Evolutionary conservation across 2,888 invertebrate species (phyloP), one percentile per base, ranked within the genome.

Genomic region (Parnassius glacialis): DNA sequence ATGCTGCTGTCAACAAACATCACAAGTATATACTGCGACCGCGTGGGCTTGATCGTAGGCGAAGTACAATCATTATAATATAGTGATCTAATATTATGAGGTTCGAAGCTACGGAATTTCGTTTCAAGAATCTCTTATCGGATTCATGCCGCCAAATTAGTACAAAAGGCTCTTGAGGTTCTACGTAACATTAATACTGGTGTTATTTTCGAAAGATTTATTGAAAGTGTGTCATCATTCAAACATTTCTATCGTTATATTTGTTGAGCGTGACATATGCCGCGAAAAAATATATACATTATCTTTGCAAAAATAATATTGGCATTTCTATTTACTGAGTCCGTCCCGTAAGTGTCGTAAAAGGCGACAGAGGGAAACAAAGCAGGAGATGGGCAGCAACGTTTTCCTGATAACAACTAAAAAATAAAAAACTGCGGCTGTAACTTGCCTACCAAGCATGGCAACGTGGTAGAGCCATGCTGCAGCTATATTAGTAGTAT

Each of bases 1-100:
- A 56, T 52, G 56, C 56, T 52, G 56, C 56, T 44, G 61, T 61
- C 56, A 61, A 56, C 61, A 61, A 61, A 61, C 55, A 55, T n/a
- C 43, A 13, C 20, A 45, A 34, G 10, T 13, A 10, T 16, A 52
- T 60, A 57, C 52, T 10, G 10, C 44, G 51, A 41, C 44, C 56
- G 56, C 44, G 61, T 61, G 56, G 61, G 61, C 25, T 61, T 61
- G 41, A 34, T 56, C 43, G 61, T 61, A 56, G 61, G 61, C 61
- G 61, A 44, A 13, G 16, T 54, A 45, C 59, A 41, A 59, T 56
- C 44, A 9, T 52, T 56, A 53, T 52, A 34, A 3, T n/a, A n/a
- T n/a, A 11, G 48, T 56, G 56, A 56, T 61, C 51, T 56, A 60
- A 55, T 25, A 52, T 3, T 25, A 52, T 3, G 45, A 52, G 45